phyloP scores from a whole-genome alignment of 1,140 invertebrate species.

The Aphidius gifuensis region DNA sequence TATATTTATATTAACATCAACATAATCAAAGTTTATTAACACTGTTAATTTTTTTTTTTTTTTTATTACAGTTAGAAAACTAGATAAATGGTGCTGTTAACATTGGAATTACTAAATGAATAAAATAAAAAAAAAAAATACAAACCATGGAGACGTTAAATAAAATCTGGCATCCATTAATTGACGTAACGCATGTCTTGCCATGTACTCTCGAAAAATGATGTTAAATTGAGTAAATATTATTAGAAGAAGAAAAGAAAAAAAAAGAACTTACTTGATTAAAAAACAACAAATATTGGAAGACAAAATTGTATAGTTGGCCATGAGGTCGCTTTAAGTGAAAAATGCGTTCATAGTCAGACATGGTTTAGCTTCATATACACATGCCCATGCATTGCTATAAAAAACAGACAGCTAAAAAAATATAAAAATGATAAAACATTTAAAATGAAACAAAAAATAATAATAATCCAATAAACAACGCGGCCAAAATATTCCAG shows the following conservation, averaged over 20 bases:
- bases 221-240: slow-evolving; percentile 25
- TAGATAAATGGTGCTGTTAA: slow-evolving; percentile 24
- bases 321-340: background rate
- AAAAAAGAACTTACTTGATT: background rate
- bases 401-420: background rate
- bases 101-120: slow-evolving; percentile 18
- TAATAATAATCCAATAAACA: slow-evolving; percentile 9
- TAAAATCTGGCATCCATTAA: slow-evolving; percentile 30
- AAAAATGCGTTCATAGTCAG: slow-evolving; percentile 8
- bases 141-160: slow-evolving; percentile 19
- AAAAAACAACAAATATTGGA: background rate
- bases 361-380: background rate
- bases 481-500: slow-evolving; percentile 22
- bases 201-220: background rate
- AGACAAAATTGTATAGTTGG: slow-evolving; percentile 13
- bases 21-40: background rate
- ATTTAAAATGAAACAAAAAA: slow-evolving; percentile 13
- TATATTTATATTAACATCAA: background rate
- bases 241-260: slow-evolving; percentile 15
- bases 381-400: background rate
- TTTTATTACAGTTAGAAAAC: slow-evolving; percentile 36
- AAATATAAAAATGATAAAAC: background rate
- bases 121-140: slow-evolving; percentile 17
- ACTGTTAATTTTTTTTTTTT: slow-evolving; percentile 5
- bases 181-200: slow-evolving; percentile 30